Conservation (phyloP, 2,113 vertebrate genomes). For the Terrapene triunguis region DNA sequence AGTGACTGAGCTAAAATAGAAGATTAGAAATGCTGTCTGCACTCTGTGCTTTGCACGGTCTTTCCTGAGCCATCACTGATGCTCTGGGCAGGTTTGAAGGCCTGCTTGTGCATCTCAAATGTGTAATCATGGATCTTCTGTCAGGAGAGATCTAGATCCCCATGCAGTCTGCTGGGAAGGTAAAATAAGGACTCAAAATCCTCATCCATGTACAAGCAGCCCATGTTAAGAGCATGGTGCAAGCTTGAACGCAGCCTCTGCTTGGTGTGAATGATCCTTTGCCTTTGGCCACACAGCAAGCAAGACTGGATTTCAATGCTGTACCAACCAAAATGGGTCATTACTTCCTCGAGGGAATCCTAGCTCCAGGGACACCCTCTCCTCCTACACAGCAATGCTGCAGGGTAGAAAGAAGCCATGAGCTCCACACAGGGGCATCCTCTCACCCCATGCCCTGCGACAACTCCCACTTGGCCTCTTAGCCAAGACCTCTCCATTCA, state of each 20-base stretch:
- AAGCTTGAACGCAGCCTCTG: not conserved
- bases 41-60: not conserved
- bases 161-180: not conserved
- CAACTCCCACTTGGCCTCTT: not conserved
- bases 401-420: accelerated
- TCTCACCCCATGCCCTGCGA: not conserved
- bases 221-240: not conserved
- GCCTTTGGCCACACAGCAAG: accelerated
- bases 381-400: not conserved
- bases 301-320: not conserved
- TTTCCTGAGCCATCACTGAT: not conserved
- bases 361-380: not conserved
- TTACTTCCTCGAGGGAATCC: not conserved
- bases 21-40: not conserved
- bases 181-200: not conserved
- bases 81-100: not conserved
- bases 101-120: not conserved
- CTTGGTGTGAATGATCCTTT: accelerated
- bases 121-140: not conserved
- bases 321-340: accelerated
- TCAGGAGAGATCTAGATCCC: not conserved
- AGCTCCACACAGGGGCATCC: not conserved
- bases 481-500: not conserved
- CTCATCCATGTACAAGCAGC: not conserved
- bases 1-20: not conserved